These are phyloP conservation scores for Prunella strophiata DNA, from an alignment of 2,797 vertebrate genomes.

Conservation along the genomic window DNA sequence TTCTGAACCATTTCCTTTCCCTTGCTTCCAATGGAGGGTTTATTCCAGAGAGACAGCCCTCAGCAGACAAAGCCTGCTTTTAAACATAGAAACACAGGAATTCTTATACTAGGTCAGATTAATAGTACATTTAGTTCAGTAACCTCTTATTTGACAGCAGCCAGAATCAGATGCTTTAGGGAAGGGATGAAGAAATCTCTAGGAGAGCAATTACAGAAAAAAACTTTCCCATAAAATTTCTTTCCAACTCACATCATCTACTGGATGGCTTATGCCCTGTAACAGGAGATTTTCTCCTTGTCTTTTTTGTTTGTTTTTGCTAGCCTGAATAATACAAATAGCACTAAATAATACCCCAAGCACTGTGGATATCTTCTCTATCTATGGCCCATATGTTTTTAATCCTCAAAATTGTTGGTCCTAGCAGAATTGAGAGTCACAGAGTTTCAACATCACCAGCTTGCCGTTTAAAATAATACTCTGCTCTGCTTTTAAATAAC, in stretches of 20 bases:
- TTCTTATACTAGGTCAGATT: slow-evolving; percentile 51
- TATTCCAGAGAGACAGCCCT: slow-evolving; percentile 47
- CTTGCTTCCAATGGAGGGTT: background rate
- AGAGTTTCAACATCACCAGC: background rate
- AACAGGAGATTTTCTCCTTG: slow-evolving; percentile 13
- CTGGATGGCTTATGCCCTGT: slow-evolving; percentile 26
- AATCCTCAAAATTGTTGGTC: slow-evolving; percentile 23
- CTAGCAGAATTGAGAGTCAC: slow-evolving; percentile 2
- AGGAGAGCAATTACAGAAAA: slow-evolving; percentile 50
- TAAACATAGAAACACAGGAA: slow-evolving; percentile 48
- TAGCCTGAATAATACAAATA: slow-evolving; percentile 39
- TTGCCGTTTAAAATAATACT: slow-evolving; percentile 26
- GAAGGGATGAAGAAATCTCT: slow-evolving; percentile 60
- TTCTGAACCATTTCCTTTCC: slow-evolving; percentile 40
- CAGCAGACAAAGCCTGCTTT: slow-evolving; percentile 48
- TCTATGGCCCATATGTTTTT: slow-evolving; percentile 46
- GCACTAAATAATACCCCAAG: slow-evolving; percentile 33
- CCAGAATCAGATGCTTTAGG: slow-evolving; percentile 52
- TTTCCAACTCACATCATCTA: slow-evolving; percentile 41
- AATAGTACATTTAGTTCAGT: slow-evolving; percentile 59
- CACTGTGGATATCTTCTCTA: background rate
- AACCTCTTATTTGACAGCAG: slow-evolving; percentile 60
- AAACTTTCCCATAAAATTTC: slow-evolving; percentile 63
- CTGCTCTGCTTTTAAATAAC: background rate
- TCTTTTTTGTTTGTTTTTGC: slow-evolving; percentile 31